These are phyloP conservation scores for Lasioglossum baleicum DNA, from an alignment of 1,140 invertebrate genomes.

Conservation along the genomic window DNA sequence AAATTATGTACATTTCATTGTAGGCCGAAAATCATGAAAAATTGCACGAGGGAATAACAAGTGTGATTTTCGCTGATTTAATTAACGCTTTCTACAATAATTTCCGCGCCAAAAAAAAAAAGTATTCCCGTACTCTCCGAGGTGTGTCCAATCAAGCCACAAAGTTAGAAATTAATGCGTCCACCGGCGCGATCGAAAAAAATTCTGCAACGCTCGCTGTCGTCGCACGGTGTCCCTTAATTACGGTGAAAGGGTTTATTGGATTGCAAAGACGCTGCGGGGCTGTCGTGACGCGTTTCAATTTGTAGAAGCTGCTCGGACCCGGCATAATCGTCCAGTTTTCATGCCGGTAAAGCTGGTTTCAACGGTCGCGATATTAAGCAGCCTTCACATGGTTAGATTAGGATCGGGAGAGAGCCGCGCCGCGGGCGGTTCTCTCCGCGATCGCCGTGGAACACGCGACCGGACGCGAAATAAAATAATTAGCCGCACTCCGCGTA, in stretches of 20 bases:
- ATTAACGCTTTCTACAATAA: too few relatives aligned
- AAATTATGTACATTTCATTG: too few relatives aligned
- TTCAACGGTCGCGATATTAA: slow-evolving; percentile 49
- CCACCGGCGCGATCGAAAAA: too few relatives aligned
- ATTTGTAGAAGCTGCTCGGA: slow-evolving; percentile 40
- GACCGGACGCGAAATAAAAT: slow-evolving; percentile 37
- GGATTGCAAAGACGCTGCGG: slow-evolving; percentile 15
- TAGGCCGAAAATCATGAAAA: too few relatives aligned
- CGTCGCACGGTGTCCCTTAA: background rate
- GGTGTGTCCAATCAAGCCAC: too few relatives aligned
- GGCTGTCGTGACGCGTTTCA: slow-evolving; percentile 42
- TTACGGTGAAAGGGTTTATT: slow-evolving; percentile 26
- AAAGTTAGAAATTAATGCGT: too few relatives aligned
- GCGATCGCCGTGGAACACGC: slow-evolving; percentile 39
- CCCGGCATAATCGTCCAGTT: slow-evolving; percentile 31
- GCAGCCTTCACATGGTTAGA: slow-evolving; percentile 52
- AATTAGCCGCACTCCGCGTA: slow-evolving; percentile 18
- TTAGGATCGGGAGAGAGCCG: slow-evolving; percentile 31
- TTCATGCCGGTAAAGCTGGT: slow-evolving; percentile 43
- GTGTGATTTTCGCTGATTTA: too few relatives aligned
- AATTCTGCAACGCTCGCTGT: too few relatives aligned
- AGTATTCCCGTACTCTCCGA: too few relatives aligned
- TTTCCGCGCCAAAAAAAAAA: too few relatives aligned
- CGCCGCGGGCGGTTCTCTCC: background rate
- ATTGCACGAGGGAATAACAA: too few relatives aligned